These are phyloP conservation scores for Cirrhinus molitorella DNA, from an alignment of 2,797 vertebrate species.

Conservation along the genomic window DNA sequence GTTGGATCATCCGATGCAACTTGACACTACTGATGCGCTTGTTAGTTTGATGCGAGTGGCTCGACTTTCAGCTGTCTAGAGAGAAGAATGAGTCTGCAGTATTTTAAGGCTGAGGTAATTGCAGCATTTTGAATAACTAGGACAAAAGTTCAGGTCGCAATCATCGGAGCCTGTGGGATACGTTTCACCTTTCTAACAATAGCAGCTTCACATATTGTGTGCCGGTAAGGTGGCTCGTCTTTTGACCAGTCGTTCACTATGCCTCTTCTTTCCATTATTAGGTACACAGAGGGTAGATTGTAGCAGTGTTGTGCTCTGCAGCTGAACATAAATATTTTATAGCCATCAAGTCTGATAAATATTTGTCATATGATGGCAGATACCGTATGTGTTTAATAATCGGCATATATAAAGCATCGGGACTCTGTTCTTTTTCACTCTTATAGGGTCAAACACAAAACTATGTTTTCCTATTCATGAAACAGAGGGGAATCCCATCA, in stretches of 20 bases:
- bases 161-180: conserved; percentile 34
- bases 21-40: conserved; percentile 80
- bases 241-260: conserved; percentile 10
- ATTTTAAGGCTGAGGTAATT: conserved; percentile 27
- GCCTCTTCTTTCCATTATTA: conserved; percentile 29
- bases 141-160: conserved; percentile 25
- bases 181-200: conserved; percentile 42
- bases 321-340: conserved; percentile 41
- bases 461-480: conserved; percentile 25
- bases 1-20: conserved; percentile 73
- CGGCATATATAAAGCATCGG: not conserved
- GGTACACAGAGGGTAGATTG: conserved; percentile 23
- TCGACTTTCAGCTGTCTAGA: conserved; percentile 54
- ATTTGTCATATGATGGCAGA: conserved; percentile 27
- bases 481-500: conserved; percentile 23
- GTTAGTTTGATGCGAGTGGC: conserved; percentile 72
- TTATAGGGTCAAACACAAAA: conserved; percentile 10
- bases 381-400: not conserved
- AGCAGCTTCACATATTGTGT: not conserved
- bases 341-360: conserved; percentile 7
- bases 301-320: not conserved
- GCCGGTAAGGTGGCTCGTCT: not conserved
- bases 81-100: conserved; percentile 33
- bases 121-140: conserved; percentile 37
- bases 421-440: not conserved